phyloP scores from a whole-genome alignment of 2,888 invertebrate genomes.

The Furcula furcula region DNA sequence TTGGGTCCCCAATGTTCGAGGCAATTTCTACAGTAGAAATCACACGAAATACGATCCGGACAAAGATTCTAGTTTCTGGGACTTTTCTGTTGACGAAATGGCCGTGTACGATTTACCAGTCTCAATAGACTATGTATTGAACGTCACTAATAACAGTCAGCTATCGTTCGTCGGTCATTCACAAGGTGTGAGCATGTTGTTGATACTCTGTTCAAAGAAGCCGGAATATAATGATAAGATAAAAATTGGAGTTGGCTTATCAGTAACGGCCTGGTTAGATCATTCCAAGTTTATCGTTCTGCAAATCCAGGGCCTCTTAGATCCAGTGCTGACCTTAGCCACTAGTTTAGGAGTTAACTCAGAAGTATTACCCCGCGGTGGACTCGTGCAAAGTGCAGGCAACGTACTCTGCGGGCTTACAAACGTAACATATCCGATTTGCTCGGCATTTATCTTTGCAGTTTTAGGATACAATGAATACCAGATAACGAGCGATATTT shows the following conservation, averaged over 20 bases:
- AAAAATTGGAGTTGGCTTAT: conserved; percentile 34
- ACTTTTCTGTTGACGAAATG: conserved; percentile 37
- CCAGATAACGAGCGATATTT: conserved; percentile 27
- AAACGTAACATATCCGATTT: conserved; percentile 25
- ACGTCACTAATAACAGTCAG: conserved; percentile 22
- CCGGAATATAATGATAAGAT: conserved; percentile 41
- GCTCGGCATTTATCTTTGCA: conserved; percentile 31
- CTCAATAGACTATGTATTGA: conserved; percentile 36
- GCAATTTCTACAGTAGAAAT: conserved; percentile 21
- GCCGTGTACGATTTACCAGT: conserved; percentile 35
- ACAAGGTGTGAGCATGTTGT: conserved; percentile 30
- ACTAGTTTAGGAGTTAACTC: conserved; percentile 5
- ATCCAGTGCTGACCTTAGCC: conserved; percentile 7
- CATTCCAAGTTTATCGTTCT: conserved; percentile 28
- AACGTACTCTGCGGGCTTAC: conserved; percentile 27
- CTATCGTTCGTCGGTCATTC: conserved; percentile 34
- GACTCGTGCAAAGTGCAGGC: conserved; percentile 14
- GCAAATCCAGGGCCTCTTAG: conserved; percentile 17
- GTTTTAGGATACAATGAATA: conserved; percentile 32
- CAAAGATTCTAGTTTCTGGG: conserved; percentile 28
- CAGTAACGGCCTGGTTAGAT: conserved; percentile 30
- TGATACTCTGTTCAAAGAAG: conserved; percentile 33
- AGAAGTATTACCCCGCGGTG: conserved; percentile 29
- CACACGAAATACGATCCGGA: conserved; percentile 24
- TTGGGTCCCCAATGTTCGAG: conserved; percentile 27